Evolutionary conservation across 2,888 invertebrate species (phyloP).

Genomic region (Lapara coniferarum): DNA sequence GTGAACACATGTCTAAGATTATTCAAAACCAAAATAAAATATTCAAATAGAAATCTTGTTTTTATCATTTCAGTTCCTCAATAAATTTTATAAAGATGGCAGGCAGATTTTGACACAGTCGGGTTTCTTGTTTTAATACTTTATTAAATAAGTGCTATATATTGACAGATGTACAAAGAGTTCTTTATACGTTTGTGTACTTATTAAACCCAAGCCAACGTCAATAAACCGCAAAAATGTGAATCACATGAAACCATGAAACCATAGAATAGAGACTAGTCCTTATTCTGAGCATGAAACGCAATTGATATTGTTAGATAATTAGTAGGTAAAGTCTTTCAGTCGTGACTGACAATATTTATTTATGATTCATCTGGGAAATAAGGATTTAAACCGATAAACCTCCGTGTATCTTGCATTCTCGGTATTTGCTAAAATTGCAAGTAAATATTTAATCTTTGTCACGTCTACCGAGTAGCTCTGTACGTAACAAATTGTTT

Average conservation of each 20-base stretch:
- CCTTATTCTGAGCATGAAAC: no score
- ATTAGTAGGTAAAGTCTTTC: background rate
- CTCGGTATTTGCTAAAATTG: background rate
- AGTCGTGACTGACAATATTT: background rate
- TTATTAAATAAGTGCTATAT: background rate
- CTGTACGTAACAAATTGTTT: background rate
- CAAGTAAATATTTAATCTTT: conserved; percentile 13
- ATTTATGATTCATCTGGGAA: background rate
- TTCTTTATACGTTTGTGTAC: background rate
- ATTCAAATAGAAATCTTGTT: no score
- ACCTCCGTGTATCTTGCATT: background rate
- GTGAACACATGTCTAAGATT: no score
- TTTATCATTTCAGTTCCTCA: no score
- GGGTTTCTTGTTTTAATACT: no score
- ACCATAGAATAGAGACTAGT: no score
- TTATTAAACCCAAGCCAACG: background rate
- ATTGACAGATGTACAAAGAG: no score
- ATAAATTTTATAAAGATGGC: no score
- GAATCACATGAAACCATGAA: no score
- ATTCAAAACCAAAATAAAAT: no score
- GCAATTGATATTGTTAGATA: background rate
- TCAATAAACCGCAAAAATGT: background rate
- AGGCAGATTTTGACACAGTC: no score
- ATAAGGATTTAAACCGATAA: conserved; percentile 9
- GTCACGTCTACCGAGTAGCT: background rate